These are phyloP conservation scores for Paramormyrops hopkinsi DNA, from an alignment of 2,797 vertebrate genomes.

Conservation along the genomic window DNA sequence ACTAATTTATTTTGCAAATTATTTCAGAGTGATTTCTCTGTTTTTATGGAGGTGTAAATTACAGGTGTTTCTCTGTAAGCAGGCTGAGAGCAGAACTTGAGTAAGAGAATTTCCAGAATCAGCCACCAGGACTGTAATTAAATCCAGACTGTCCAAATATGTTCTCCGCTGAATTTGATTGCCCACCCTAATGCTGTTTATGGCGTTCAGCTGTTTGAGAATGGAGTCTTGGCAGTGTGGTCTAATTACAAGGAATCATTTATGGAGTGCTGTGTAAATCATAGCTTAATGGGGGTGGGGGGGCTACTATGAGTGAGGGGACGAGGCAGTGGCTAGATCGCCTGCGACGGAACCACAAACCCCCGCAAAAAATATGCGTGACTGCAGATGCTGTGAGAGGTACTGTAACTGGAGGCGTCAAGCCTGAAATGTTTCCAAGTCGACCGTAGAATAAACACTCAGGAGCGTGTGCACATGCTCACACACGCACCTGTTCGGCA, in stretches of 20 bases:
- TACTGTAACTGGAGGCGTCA: background rate
- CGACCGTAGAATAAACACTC: background rate
- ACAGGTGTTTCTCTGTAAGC: background rate
- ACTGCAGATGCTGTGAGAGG: background rate
- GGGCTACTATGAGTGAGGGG: background rate
- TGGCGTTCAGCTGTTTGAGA: background rate
- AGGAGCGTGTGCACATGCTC: background rate
- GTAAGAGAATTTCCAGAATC: background rate
- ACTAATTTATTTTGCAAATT: background rate
- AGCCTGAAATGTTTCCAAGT: background rate
- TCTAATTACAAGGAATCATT: slow-evolving; percentile 10
- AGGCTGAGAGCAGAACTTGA: background rate
- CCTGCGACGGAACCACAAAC: background rate
- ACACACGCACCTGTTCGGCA: background rate
- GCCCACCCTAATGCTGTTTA: slow-evolving; percentile 1
- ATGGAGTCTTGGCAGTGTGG: background rate
- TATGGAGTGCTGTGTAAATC: slow-evolving; percentile 5
- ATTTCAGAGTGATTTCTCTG: background rate
- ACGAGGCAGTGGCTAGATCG: background rate
- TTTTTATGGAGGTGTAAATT: background rate
- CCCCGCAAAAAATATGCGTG: background rate
- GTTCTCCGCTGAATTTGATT: background rate
- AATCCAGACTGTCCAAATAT: slow-evolving; percentile 5
- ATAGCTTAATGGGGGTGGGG: background rate
- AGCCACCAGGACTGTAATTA: background rate